Conservation (phyloP, 2,113 vertebrate species). For the Aspiorhynchus laticeps region DNA sequence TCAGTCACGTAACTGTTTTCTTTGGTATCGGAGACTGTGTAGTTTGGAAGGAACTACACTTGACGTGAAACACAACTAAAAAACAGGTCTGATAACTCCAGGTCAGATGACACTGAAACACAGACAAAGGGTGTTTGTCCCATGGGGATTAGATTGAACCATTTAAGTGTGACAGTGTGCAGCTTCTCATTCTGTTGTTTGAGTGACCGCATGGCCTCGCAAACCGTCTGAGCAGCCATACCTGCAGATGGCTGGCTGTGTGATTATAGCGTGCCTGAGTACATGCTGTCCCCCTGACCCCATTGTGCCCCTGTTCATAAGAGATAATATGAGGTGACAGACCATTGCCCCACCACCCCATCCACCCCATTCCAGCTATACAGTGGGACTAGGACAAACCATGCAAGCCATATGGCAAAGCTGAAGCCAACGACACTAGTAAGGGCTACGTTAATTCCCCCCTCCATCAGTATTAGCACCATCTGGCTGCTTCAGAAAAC, state of each 20-base stretch:
- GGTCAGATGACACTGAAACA: slow-evolving; percentile 39
- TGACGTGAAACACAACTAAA: not conserved
- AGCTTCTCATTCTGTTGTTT: slow-evolving; percentile 4
- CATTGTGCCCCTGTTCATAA: slow-evolving; percentile 45
- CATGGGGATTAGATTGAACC: slow-evolving; percentile 25
- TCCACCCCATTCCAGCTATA: not conserved
- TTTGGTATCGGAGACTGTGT: not conserved
- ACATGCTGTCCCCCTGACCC: slow-evolving; percentile 36
- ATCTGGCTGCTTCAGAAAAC: slow-evolving; percentile 62
- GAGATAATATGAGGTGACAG: slow-evolving; percentile 53
- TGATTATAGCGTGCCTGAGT: slow-evolving; percentile 30
- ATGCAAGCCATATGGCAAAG: slow-evolving; percentile 73
- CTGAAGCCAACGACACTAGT: slow-evolving; percentile 64
- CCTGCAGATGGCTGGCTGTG: slow-evolving; percentile 22
- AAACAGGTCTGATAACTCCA: not conserved
- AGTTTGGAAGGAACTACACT: not conserved
- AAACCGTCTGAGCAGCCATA: slow-evolving; percentile 5
- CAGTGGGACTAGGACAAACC: slow-evolving; percentile 2
- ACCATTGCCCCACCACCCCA: not conserved
- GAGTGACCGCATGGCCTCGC: slow-evolving; percentile 22
- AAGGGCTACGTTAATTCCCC: slow-evolving; percentile 61
- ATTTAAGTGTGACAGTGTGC: slow-evolving; percentile 16
- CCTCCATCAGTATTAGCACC: slow-evolving; percentile 63
- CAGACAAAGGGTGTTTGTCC: slow-evolving; percentile 17
- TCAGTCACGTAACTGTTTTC: not conserved